Conservation (phyloP, 1,140 invertebrate genomes). For the Ceratina japonica region DNA sequence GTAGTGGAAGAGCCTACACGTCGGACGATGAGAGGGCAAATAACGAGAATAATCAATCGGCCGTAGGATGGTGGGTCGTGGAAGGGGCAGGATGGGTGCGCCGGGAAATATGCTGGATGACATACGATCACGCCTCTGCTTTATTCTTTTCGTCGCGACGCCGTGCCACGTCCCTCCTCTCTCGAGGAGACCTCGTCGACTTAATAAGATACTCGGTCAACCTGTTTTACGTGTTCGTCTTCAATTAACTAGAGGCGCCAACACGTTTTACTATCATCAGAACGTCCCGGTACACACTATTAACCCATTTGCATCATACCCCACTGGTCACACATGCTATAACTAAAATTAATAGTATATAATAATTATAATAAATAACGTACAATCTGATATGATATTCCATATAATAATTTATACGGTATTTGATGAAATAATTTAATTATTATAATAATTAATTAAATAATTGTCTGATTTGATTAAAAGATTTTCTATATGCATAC, state of each 20-base stretch:
- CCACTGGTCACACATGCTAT: neutral
- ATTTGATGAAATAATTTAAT: too few relatives aligned
- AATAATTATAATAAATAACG: neutral
- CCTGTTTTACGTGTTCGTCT: slow-evolving; percentile 48
- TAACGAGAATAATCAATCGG: slow-evolving; percentile 61
- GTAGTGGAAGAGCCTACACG: neutral
- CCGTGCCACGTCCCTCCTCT: neutral
- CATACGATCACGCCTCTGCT: slow-evolving; percentile 53
- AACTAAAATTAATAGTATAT: neutral
- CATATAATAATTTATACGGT: too few relatives aligned
- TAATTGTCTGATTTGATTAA: too few relatives aligned
- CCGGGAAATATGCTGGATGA: slow-evolving; percentile 59
- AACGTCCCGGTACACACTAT: too few relatives aligned
- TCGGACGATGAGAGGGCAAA: neutral
- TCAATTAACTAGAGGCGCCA: slow-evolving; percentile 2
- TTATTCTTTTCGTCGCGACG: slow-evolving; percentile 28
- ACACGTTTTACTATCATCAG: neutral
- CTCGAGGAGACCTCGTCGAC: neutral
- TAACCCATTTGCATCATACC: too few relatives aligned
- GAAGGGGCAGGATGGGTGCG: slow-evolving; percentile 63
- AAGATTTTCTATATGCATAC: too few relatives aligned
- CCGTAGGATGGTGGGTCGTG: slow-evolving; percentile 56
- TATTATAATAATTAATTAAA: too few relatives aligned
- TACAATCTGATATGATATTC: too few relatives aligned
- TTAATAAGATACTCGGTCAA: slow-evolving; percentile 55